phyloP scores from a whole-genome alignment of 2,888 invertebrate species.

The Pseudeuparius sepicola region DNA sequence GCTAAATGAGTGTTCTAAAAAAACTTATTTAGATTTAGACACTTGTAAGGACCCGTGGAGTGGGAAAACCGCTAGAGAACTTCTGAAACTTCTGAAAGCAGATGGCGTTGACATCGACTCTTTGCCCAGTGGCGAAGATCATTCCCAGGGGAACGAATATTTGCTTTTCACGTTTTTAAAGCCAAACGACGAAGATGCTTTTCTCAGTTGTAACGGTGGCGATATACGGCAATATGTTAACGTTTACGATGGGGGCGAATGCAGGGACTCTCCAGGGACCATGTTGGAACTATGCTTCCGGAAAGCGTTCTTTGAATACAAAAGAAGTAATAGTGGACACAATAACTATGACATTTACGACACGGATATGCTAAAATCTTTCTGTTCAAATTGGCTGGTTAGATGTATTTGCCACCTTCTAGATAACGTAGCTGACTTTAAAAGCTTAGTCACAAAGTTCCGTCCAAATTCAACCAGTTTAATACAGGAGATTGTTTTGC shows the following conservation, averaged over 20 bases:
- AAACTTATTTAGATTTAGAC: slow-evolving; percentile 23
- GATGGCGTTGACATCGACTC: slow-evolving; percentile 17
- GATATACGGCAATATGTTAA: slow-evolving; percentile 21
- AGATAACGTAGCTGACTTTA: slow-evolving; percentile 24
- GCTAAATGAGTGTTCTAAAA: too few relatives aligned
- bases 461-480: slow-evolving; percentile 16
- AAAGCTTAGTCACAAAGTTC: slow-evolving; percentile 19
- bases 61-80: slow-evolving; percentile 22
- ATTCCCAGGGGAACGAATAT: slow-evolving; percentile 18
- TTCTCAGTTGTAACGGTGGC: slow-evolving; percentile 23
- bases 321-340: slow-evolving; percentile 15
- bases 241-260: slow-evolving; percentile 19
- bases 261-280: slow-evolving; percentile 20
- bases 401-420: slow-evolving; percentile 24
- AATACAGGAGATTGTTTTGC: slow-evolving; percentile 22
- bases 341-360: slow-evolving; percentile 20
- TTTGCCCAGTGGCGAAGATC: slow-evolving; percentile 12
- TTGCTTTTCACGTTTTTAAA: slow-evolving; percentile 24
- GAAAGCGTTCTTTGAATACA: slow-evolving; percentile 24
- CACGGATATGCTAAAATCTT: slow-evolving; percentile 22
- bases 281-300: slow-evolving; percentile 26
- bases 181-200: slow-evolving; percentile 23
- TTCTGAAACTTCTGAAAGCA: slow-evolving; percentile 21
- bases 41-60: slow-evolving; percentile 18
- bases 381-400: slow-evolving; percentile 22